Evolutionary conservation across 35 echinoderm and acorn worm genomes (phyloP).

Genomic region (Lytechinus variegatus): DNA sequence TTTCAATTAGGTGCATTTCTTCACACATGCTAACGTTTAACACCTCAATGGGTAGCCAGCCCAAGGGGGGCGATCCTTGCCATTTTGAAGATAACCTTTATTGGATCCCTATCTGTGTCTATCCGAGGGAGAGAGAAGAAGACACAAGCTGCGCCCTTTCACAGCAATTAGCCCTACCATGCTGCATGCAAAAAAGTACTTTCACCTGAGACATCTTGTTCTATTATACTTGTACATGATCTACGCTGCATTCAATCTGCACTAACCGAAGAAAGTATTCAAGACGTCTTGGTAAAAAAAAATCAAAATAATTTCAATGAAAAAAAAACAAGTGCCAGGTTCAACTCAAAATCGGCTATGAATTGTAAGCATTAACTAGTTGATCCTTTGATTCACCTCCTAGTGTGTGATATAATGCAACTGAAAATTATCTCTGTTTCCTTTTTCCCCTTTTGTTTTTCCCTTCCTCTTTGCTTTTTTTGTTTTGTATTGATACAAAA

Average conservation of each 20-base stretch:
- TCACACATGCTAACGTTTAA: conserved; percentile 33
- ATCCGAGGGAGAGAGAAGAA: background rate
- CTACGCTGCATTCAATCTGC: background rate
- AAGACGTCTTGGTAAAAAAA: too few relatives aligned
- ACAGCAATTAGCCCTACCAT: conserved; percentile 26
- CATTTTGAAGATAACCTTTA: background rate
- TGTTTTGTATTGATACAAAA: too few relatives aligned
- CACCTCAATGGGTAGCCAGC: conserved; percentile 11
- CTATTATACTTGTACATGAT: background rate
- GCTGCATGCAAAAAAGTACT: background rate
- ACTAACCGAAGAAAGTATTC: background rate
- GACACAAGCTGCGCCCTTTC: conserved; percentile 40
- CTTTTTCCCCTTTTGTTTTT: too few relatives aligned
- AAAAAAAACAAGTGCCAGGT: too few relatives aligned
- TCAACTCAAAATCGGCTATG: too few relatives aligned
- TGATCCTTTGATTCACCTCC: too few relatives aligned
- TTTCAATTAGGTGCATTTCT: conserved; percentile 41
- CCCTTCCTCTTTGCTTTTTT: too few relatives aligned
- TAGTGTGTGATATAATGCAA: too few relatives aligned
- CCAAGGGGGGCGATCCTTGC: conserved; percentile 24
- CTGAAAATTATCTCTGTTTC: too few relatives aligned
- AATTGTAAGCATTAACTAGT: too few relatives aligned
- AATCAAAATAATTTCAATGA: too few relatives aligned
- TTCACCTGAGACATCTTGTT: conserved; percentile 22
- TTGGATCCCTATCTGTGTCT: background rate